Conservation (phyloP, 2,113 vertebrate genomes). For the Ptyas mucosa region DNA sequence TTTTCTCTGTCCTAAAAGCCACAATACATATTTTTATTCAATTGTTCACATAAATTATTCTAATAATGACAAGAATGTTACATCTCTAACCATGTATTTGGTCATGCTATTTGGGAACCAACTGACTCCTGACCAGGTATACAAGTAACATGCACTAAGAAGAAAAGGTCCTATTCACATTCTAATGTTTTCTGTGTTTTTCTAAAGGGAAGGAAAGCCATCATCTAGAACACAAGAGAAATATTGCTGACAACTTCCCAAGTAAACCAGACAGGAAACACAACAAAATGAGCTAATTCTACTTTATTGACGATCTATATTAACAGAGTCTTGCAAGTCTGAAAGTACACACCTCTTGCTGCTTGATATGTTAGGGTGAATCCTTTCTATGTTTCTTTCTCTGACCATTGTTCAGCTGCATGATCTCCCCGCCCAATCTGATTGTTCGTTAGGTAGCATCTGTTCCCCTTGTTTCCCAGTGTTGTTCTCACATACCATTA, state of each 20-base stretch:
- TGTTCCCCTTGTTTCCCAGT: background rate
- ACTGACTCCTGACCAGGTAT: no score
- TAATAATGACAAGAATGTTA: background rate
- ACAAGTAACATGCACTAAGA: background rate
- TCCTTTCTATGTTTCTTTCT: background rate
- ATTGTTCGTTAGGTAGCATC: background rate
- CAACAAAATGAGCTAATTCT: background rate
- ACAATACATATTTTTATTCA: background rate
- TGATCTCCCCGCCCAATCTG: background rate
- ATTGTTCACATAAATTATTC: background rate
- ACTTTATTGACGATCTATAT: background rate
- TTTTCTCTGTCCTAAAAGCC: background rate
- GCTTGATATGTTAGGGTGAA: background rate
- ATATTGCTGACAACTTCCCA: background rate
- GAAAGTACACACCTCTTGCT: background rate
- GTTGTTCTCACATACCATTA: background rate
- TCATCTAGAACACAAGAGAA: background rate
- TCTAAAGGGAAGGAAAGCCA: background rate
- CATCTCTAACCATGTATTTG: background rate
- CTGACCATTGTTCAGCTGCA: background rate
- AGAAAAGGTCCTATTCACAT: background rate
- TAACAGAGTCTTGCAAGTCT: background rate
- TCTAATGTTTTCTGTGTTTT: background rate
- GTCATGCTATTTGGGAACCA: background rate
- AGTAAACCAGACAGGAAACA: background rate